Evolutionary conservation across 2,797 vertebrate genomes (phyloP).

Genomic region (Apodemus agrarius): DNA sequence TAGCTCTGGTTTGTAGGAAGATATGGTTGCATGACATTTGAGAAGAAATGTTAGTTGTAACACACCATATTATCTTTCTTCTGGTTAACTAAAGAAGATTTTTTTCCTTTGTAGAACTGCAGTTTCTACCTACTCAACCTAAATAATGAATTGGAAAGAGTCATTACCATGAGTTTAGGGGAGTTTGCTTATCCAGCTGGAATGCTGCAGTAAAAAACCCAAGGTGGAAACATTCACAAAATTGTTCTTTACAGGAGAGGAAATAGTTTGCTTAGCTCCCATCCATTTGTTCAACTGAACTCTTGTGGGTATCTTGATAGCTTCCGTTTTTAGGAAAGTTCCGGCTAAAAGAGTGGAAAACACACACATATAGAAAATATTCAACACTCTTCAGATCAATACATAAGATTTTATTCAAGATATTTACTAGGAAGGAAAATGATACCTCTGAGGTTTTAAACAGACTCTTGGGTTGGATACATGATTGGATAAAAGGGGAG

Average conservation of each 20-base stretch:
- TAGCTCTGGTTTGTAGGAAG: conserved; percentile 3
- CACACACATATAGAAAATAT: background rate
- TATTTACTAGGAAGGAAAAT: conserved; percentile 14
- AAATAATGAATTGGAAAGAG: background rate
- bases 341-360: background rate
- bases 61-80: conserved; percentile 22
- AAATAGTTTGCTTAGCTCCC: background rate
- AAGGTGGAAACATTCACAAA: conserved; percentile 33
- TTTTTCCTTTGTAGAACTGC: background rate
- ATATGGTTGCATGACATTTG: conserved; percentile 15
- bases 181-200: background rate
- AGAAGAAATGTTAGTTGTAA: conserved; percentile 44
- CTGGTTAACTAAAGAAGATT: background rate
- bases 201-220: background rate
- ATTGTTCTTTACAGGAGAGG: background rate
- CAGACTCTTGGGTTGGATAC: background rate
- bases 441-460: background rate
- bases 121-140: background rate
- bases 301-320: background rate
- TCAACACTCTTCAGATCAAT: background rate
- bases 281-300: background rate
- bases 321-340: conserved; percentile 9
- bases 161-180: background rate
- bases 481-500: background rate
- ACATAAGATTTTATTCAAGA: background rate